Evolutionary conservation across 2,888 invertebrate species (phyloP), one percentile per base, ranked within the genome.

Genomic region (Uropetala carovei): DNA sequence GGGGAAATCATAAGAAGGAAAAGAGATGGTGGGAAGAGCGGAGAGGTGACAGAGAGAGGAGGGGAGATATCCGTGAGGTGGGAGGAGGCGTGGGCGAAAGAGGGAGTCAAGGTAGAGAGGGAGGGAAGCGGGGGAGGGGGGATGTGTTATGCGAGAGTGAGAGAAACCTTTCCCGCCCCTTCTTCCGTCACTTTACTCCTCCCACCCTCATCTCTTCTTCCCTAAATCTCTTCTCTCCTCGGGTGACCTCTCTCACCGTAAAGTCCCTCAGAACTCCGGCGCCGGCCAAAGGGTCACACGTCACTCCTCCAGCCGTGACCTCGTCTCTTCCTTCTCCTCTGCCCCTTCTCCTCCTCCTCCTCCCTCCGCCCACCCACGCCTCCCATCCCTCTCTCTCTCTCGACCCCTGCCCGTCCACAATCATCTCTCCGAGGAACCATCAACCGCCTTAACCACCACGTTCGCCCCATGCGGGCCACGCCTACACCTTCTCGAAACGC

Each of bases 261-360:
- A 86, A 86, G 86, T 86, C 22, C 83, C 89, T 89, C 89, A 89
- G 89, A 89, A 89, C 60, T 68, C 89, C 89, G 89, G 89, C 89
- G 89, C 89, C 89, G 89, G 89, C 59, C 60, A 30, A 64, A 64
- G 86, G 89, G 89, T 89, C 89, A 68, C 43, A 60, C 89, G 89
- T 89, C 89, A 89, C 60, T 89, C 89, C 89, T 86, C 11, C 86
- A 64, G 89, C 89, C 89, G 89, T 89, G 89, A 89, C 89, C 89
- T 89, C 83, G 56, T n/a, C 83, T 83, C 83, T 83, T 5, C 43
- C 43, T 43, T 5, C 5, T 43, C 43, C 5, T 1, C 43, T 43
- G 1, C 43, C 5, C 43, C 43, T 43, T 5, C 43, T 43, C 43
- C 43, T n/a, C n/a, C n/a, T n/a, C n/a, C n/a, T n/a, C n/a, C 43